Conservation (phyloP, 2,888 invertebrate species). For the Cataglyphis livida region DNA sequence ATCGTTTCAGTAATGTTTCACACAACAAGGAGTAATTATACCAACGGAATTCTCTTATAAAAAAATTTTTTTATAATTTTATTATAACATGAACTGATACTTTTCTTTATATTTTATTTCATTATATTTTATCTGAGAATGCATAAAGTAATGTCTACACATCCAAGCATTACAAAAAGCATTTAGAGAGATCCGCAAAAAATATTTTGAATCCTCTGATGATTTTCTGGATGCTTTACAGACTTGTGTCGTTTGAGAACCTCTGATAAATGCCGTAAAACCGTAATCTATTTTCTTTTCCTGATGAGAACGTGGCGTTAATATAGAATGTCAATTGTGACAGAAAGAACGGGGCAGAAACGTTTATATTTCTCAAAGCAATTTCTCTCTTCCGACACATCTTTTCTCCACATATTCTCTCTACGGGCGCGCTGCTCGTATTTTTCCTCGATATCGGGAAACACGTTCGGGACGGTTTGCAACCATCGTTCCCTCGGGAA, state of each 20-base stretch:
- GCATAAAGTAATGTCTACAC: not conserved
- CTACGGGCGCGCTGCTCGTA: slow-evolving; percentile 24
- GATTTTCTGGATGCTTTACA: not conserved
- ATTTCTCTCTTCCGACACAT: slow-evolving; percentile 25
- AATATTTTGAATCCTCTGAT: not conserved
- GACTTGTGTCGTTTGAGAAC: not conserved
- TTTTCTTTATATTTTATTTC: not conserved
- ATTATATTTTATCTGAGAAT: not conserved
- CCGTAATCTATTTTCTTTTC: slow-evolving; percentile 26
- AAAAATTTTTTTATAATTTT: slow-evolving; percentile 11
- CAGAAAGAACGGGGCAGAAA: slow-evolving; percentile 8
- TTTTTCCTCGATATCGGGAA: slow-evolving; percentile 78
- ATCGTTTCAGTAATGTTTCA: not conserved
- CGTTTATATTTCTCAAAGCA: slow-evolving; percentile 50
- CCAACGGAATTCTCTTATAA: slow-evolving; percentile 23
- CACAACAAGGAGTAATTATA: slow-evolving; percentile 33
- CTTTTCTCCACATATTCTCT: slow-evolving; percentile 29
- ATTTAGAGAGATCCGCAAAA: not conserved
- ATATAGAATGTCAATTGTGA: slow-evolving; percentile 35
- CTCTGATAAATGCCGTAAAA: not conserved
- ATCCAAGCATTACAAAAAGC: not conserved
- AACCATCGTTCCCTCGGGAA: slow-evolving; percentile 84
- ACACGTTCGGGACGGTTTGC: slow-evolving; percentile 78
- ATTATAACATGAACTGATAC: slow-evolving; percentile 12
- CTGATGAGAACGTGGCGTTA: not conserved